These are phyloP conservation scores for Styela plicata DNA, from an alignment of 23 tunicate species.

Conservation along the genomic window DNA sequence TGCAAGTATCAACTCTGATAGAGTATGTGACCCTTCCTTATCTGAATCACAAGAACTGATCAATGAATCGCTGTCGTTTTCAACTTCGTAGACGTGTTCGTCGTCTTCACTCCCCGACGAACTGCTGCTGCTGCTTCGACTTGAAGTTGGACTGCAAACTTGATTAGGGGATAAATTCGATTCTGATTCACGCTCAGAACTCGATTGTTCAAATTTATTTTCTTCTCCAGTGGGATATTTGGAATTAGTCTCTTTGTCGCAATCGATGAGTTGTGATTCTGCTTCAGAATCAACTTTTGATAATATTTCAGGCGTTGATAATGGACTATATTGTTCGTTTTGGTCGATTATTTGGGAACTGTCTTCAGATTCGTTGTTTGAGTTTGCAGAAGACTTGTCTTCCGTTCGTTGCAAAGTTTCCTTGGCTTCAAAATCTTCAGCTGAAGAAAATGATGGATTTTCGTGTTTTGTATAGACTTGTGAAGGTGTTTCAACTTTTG, in stretches of 20 bases:
- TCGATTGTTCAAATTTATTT: neutral
- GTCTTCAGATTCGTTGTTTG: neutral
- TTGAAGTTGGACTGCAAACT: neutral
- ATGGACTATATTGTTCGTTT: neutral
- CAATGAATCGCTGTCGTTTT: neutral
- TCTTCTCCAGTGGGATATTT: neutral
- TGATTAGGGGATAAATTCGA: neutral
- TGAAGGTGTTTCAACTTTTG: neutral
- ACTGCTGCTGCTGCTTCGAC: neutral
- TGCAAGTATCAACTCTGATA: constrained; percentile 7
- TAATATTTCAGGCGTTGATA: neutral
- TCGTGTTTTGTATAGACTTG: neutral
- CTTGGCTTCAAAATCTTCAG: no score
- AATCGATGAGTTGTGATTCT: neutral
- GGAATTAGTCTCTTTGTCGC: neutral
- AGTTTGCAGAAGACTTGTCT: neutral
- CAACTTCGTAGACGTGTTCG: constrained; percentile 17
- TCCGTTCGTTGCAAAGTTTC: neutral
- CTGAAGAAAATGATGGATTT: neutral
- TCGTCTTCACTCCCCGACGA: neutral
- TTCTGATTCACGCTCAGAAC: neutral
- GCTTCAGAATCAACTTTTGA: neutral
- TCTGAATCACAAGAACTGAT: neutral
- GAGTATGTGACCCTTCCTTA: neutral
- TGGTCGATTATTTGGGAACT: neutral